These are phyloP conservation scores for Varecia variegata DNA, from an alignment of 2,797 vertebrate species.

Conservation along the genomic window DNA sequence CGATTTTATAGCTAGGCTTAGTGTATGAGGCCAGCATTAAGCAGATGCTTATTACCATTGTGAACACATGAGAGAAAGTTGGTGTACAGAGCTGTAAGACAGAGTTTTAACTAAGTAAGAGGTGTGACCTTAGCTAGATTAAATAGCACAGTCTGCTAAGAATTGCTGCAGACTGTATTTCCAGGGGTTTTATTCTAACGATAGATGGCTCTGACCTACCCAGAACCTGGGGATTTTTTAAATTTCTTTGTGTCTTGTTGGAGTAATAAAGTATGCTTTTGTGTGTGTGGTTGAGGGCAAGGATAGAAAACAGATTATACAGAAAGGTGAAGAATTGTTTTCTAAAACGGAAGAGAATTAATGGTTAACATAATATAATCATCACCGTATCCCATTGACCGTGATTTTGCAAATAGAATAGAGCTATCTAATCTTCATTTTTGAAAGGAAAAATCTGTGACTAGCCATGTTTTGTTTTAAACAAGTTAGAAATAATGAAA, in stretches of 20 bases:
- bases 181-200: background rate
- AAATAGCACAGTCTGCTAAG: background rate
- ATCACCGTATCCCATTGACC: background rate
- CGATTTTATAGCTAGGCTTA: background rate
- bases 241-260: background rate
- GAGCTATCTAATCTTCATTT: constrained; percentile 21
- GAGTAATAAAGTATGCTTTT: background rate
- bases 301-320: background rate
- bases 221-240: background rate
- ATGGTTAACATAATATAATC: background rate
- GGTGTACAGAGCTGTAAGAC: background rate
- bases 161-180: background rate
- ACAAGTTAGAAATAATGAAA: background rate
- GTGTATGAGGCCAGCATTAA: background rate
- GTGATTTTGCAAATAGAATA: background rate
- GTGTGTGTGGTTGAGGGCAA: background rate
- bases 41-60: background rate
- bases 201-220: background rate
- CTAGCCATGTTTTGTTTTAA: constrained; percentile 7
- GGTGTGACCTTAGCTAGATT: background rate
- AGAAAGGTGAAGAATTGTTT: background rate
- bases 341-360: background rate
- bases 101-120: background rate
- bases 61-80: background rate
- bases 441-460: constrained; percentile 9